These are phyloP conservation scores for Aspidoscelis tigris DNA, from an alignment of 2,113 vertebrate genomes.

Conservation along the genomic window DNA sequence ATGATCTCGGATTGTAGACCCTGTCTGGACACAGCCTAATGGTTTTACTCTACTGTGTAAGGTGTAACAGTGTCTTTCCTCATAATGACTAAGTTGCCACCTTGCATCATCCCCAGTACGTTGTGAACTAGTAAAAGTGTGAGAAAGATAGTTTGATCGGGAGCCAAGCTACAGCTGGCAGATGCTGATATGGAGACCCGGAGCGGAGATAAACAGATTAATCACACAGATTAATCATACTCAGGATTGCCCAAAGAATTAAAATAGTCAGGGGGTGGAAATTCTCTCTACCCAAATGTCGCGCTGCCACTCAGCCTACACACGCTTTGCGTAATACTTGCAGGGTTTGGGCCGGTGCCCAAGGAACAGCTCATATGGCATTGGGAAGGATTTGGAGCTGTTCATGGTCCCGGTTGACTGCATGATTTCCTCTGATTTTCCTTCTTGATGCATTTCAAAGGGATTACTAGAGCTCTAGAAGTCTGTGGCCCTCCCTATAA, in stretches of 20 bases:
- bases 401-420: too few relatives aligned
- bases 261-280: conserved; percentile 30
- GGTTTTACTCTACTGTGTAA: too few relatives aligned
- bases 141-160: background rate
- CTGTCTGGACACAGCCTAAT: too few relatives aligned
- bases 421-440: too few relatives aligned
- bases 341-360: conserved; percentile 44
- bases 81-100: background rate
- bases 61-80: background rate
- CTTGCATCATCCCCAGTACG: fast-evolving
- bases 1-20: too few relatives aligned
- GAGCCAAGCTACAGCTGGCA: background rate
- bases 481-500: too few relatives aligned
- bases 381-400: too few relatives aligned
- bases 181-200: conserved; percentile 32
- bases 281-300: background rate
- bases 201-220: conserved; percentile 37
- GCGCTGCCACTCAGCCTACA: background rate
- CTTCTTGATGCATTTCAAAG: too few relatives aligned
- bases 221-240: conserved; percentile 26
- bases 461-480: too few relatives aligned
- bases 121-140: conserved; percentile 43
- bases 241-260: background rate
- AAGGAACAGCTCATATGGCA: background rate
- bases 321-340: conserved; percentile 32